Evolutionary conservation across 1,140 invertebrate species (phyloP).

Genomic region (Drosophila pachea): DNA sequence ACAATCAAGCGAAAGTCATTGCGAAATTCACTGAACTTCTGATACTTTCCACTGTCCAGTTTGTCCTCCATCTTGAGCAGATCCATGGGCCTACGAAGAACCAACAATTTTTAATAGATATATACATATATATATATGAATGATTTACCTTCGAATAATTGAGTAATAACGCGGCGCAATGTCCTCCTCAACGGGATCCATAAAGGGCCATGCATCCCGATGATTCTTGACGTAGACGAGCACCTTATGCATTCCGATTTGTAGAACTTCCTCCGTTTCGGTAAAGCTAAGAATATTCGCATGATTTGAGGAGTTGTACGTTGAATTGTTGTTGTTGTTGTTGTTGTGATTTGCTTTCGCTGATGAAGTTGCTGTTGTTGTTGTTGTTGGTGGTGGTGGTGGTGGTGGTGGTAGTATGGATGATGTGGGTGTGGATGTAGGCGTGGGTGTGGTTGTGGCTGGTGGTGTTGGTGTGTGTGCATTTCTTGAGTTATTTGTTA

Average conservation of each 20-base stretch:
- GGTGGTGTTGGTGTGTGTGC: conserved; percentile 2
- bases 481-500: conserved; percentile 31
- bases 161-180: conserved; percentile 93
- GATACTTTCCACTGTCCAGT: conserved; percentile 89
- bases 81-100: conserved; percentile 87
- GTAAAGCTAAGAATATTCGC: conserved; percentile 83
- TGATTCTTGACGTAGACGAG: conserved; percentile 90
- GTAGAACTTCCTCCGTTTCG: conserved; percentile 89
- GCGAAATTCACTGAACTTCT: conserved; percentile 88
- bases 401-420: conserved; percentile 1
- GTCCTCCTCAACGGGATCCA: conserved; percentile 93
- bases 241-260: conserved; percentile 93
- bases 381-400: conserved; percentile 32
- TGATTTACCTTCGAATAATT: conserved; percentile 81
- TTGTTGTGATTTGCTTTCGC: conserved; percentile 29
- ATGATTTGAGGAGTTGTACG: conserved; percentile 76
- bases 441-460: conserved; percentile 21
- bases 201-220: conserved; percentile 94
- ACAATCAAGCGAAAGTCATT: conserved; percentile 93
- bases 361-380: conserved; percentile 36
- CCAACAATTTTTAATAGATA: not conserved
- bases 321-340: conserved; percentile 49
- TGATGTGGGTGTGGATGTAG: conserved; percentile 13
- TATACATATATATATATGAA: not conserved
- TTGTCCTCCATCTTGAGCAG: conserved; percentile 92